Evolutionary conservation across 2,888 invertebrate genomes (phyloP), one percentile per base, ranked within the genome.

Genomic region (Drosophila acutilabella): DNA sequence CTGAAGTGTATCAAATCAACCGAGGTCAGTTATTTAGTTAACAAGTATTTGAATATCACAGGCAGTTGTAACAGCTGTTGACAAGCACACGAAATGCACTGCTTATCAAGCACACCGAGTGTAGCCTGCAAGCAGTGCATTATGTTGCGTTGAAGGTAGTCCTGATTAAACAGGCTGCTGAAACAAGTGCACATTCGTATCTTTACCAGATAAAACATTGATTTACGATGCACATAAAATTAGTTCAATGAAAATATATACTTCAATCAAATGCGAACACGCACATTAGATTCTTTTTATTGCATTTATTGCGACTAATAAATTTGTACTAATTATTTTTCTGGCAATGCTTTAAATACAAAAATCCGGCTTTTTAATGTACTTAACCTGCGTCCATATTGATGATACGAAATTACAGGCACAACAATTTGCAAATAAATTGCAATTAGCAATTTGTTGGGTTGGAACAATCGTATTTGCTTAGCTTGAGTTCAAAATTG

Each of bases 181-280:
- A n/a, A 0, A 18, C n/a, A 26, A 18, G n/a, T 30, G 42, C n/a
- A n/a, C 10, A 11, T 0, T 42, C 5, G 33, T 13, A 26, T 10
- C 40, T 41, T n/a, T n/a, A n/a, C n/a, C n/a, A 23, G 44, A 56
- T 56, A 56, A 56, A 7, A 33, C 44, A 56, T 56, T 56, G 54
- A 45, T 56, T 56, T 56, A 56, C 44, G 36, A 20, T 54, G 16
- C 30, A 54, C 33, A 54, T 33, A 44, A 20, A 54, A 54, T 42
- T 42, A 30, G 30, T n/a, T 54, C 16, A 54, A 33, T 18, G n/a
- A 18, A 18, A 33, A 44, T 53, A 42, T 33, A 33, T 33, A 30
- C 8, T 30, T 30, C 54, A 44, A 44, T 20, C 20, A 45, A 54
- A 56, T 20, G 11, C 42, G 13, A 33, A 54, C 30, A 54, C 54